phyloP scores from a whole-genome alignment of 2,113 vertebrate genomes.

The Coturnix japonica region DNA sequence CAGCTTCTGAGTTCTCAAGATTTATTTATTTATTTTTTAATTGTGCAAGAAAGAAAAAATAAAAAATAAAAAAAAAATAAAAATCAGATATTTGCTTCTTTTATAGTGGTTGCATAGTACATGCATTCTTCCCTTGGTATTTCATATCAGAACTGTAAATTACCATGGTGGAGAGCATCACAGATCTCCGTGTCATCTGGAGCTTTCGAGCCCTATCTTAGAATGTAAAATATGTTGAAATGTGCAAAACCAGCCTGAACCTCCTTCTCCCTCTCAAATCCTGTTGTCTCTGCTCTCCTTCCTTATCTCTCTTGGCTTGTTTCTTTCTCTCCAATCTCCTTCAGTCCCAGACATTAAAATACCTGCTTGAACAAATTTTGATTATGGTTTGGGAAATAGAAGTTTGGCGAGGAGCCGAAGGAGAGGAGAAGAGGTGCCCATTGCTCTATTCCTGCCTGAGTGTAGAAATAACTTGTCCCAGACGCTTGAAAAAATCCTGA shows the following conservation, averaged over 20 bases:
- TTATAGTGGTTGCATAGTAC: neutral
- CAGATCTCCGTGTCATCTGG: neutral
- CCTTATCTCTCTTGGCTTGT: conserved; percentile 17
- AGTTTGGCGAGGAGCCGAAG: neutral
- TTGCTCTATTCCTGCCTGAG: conserved; percentile 1
- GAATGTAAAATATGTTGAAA: conserved; percentile 53
- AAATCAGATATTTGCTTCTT: neutral
- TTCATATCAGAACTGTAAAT: conserved; percentile 1
- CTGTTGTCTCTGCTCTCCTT: neutral
- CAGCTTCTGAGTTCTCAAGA: neutral
- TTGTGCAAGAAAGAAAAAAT: neutral
- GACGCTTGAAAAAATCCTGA: neutral
- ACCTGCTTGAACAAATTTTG: neutral
- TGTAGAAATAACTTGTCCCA: neutral
- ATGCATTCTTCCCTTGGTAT: neutral
- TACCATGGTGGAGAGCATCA: neutral
- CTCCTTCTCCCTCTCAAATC: neutral
- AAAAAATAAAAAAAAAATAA: neutral
- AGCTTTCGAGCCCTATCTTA: conserved; percentile 20
- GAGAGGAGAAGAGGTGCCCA: neutral
- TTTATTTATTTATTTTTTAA: neutral
- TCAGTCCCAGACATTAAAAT: neutral
- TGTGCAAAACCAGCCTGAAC: neutral
- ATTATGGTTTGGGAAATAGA: neutral
- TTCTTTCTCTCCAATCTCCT: neutral